A percentile compares a stretch with the other conserved stretches of the same genome.
phyloP scores from a whole-genome alignment of 2,888 invertebrate genomes.

The Molanna angustata region DNA sequence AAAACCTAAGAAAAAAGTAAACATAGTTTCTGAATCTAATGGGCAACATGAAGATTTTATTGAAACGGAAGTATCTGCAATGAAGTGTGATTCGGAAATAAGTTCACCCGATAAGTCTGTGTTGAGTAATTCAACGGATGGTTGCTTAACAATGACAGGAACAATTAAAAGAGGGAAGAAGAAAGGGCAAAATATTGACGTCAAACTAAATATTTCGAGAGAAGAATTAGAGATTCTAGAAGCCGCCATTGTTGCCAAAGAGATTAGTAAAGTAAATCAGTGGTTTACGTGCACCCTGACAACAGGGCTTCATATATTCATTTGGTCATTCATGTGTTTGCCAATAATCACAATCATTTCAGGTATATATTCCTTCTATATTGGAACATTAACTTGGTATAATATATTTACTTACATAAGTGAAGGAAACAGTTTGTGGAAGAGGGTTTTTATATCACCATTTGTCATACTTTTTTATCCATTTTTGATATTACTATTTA shows the following conservation, averaged over 20 bases:
- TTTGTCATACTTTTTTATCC: constrained; percentile 68
- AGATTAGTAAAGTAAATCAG: constrained; percentile 56
- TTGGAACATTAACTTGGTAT: constrained; percentile 75
- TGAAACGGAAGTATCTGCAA: constrained; percentile 36
- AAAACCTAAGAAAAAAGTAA: constrained; percentile 59
- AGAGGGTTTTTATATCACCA: constrained; percentile 63
- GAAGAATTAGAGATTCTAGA: constrained; percentile 69
- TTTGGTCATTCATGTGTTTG: constrained; percentile 62
- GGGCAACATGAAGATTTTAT: constrained; percentile 42
- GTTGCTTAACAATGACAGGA: constrained; percentile 68
- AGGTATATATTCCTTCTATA: constrained; percentile 67
- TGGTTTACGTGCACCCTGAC: constrained; percentile 54
- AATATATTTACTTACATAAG: constrained; percentile 69
- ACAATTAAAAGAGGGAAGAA: constrained; percentile 71
- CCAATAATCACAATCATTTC: constrained; percentile 66
- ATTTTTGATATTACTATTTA: constrained; percentile 63
- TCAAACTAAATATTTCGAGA: constrained; percentile 68
- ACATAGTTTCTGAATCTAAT: constrained; percentile 56
- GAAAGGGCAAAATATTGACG: constrained; percentile 69
- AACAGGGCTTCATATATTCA: constrained; percentile 63
- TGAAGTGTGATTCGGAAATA: constrained; percentile 44
- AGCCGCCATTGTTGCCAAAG: constrained; percentile 58
- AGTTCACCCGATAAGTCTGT: constrained; percentile 57
- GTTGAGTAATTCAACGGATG: constrained; percentile 55
- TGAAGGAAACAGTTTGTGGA: constrained; percentile 62